phyloP scores from a whole-genome alignment of 2,113 vertebrate species.

The Anser cygnoides region DNA sequence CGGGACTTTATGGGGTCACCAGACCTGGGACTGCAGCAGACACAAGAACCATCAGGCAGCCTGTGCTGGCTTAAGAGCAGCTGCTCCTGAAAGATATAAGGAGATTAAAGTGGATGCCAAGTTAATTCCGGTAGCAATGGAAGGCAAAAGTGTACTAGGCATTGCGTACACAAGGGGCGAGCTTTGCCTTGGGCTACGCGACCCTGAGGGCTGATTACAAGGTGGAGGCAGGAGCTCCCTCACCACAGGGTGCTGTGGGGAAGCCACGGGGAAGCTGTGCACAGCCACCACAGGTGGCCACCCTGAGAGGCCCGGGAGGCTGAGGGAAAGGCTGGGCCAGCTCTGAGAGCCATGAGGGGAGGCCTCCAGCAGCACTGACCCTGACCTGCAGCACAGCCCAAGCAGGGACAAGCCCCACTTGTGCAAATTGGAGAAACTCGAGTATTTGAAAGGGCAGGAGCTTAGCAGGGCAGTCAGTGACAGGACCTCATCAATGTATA shows the following conservation, averaged over 20 bases:
- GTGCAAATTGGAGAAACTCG: accelerated
- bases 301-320: too few relatives aligned
- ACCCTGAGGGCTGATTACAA: accelerated
- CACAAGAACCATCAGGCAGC: neutral
- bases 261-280: too few relatives aligned
- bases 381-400: accelerated
- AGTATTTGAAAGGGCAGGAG: accelerated
- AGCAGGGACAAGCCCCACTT: neutral
- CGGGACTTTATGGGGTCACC: neutral
- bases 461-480: too few relatives aligned
- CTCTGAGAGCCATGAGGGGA: too few relatives aligned
- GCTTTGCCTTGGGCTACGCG: accelerated
- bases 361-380: accelerated
- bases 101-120: accelerated
- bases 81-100: neutral
- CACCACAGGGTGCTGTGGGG: accelerated
- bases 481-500: too few relatives aligned
- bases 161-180: accelerated
- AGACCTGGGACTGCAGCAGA: neutral
- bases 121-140: neutral
- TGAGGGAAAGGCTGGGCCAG: neutral
- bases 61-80: neutral
- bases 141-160: neutral
- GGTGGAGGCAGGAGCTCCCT: neutral
- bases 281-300: accelerated